Evolutionary conservation across 2,888 invertebrate genomes (phyloP).

Genomic region (Synanthedon vespiformis): DNA sequence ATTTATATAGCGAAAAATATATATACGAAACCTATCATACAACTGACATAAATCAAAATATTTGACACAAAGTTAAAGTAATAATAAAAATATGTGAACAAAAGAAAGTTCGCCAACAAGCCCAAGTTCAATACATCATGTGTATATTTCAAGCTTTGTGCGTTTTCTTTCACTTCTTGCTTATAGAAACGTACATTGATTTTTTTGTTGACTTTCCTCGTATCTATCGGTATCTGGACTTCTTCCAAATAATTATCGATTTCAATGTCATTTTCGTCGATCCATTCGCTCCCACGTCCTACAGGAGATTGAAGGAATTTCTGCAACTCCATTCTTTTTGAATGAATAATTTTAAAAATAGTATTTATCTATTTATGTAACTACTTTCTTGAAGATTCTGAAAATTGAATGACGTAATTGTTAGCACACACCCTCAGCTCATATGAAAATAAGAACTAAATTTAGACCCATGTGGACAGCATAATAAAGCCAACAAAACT

Average conservation of each 20-base stretch:
- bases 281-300: not conserved
- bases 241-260: not conserved
- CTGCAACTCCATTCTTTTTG: not conserved
- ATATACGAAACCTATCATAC: not conserved
- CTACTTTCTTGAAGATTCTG: no score
- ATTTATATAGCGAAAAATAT: not conserved
- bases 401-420: no score
- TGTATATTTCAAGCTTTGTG: not conserved
- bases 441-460: no score
- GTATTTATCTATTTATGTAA: no score
- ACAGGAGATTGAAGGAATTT: not conserved
- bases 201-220: not conserved
- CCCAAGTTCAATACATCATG: not conserved
- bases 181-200: no score
- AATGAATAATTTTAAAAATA: not conserved
- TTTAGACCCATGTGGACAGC: no score
- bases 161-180: not conserved
- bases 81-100: not conserved
- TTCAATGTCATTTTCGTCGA: not conserved
- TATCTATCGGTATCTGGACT: not conserved
- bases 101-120: not conserved
- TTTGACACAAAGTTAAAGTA: not conserved
- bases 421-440: no score
- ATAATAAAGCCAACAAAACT: no score
- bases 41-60: not conserved